phyloP scores from a whole-genome alignment of 1,140 invertebrate genomes.

The Cheumatopsyche charites region DNA sequence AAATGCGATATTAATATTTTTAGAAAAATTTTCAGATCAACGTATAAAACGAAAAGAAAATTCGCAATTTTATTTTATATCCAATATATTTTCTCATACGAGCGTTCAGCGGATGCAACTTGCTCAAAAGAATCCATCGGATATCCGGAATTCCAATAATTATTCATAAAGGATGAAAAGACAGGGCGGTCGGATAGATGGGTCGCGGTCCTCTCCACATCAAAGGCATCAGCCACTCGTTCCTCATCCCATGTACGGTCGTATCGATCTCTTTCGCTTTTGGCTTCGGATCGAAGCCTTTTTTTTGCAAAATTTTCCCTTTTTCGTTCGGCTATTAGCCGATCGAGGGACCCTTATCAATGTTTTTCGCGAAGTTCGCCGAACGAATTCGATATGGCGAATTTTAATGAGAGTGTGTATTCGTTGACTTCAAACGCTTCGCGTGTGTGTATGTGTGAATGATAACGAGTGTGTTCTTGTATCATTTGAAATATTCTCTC shows the following conservation, averaged over 20 bases:
- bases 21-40: too few species aligned
- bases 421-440: too few species aligned
- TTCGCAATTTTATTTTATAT: too few species aligned
- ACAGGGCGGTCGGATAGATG: neutral
- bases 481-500: too few species aligned
- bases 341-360: slow-evolving; percentile 26
- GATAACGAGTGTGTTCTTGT: too few species aligned
- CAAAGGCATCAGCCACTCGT: too few species aligned
- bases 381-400: slow-evolving; percentile 23
- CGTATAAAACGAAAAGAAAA: too few species aligned
- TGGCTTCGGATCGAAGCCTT: slow-evolving; percentile 20
- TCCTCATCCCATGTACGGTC: neutral
- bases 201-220: slow-evolving; percentile 34
- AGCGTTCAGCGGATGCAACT: neutral
- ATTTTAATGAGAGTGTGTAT: slow-evolving; percentile 14
- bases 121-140: slow-evolving; percentile 36
- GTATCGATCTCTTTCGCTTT: too few species aligned
- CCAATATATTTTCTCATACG: too few species aligned
- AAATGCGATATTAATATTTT: too few species aligned
- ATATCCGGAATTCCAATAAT: slow-evolving; percentile 43
- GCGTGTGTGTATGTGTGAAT: too few species aligned
- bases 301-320: slow-evolving; percentile 28
- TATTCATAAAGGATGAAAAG: slow-evolving; percentile 40
- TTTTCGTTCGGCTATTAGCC: slow-evolving; percentile 19
- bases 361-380: slow-evolving; percentile 24